Evolutionary conservation across 2,888 invertebrate species (phyloP), one percentile per base, ranked within the genome.

Genomic region (Parelbella ahira): DNA sequence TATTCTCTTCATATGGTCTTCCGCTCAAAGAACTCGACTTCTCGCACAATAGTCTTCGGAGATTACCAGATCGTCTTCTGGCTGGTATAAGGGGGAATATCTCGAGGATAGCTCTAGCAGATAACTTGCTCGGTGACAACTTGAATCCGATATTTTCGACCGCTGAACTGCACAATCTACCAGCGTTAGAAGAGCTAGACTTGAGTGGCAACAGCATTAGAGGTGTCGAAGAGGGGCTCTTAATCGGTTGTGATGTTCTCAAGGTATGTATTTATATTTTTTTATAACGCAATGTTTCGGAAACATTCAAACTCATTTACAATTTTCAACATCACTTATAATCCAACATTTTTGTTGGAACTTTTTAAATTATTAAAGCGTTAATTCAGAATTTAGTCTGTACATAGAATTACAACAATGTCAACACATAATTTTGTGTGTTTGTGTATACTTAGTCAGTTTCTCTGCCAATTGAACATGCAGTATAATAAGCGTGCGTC

Each of bases 61-160:
- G 94, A 47, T 78, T 97, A 29, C 93, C 95, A 1, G 95, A 96
- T 54, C 89, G 93, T 33, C 84, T 93, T 1, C 88, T 96, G 27
- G 89, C 89, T 8, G 92, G 92, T 1, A 81, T 94, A 0, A 82
- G 88, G 59, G 88, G 89, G 1, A 91, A 92, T 4, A 80, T 97
- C 21, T 90, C 91, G 9, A 93, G 92, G 56, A 70, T 97, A 21
- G 89, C 90, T 7, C 74, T 97, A 37, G 90, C 93, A 13, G 91
- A 95, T 61, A 97, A 97, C 68, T 82, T 95, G n/a, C 88, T 97
- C 13, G 97, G 97, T 0, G 96, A 97, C 67, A 95, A 94, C 58
- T 80, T 97, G 13, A 97, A 96, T 77, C 97, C 97, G 0, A 95
- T 97, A 53, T 97, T 97, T 74, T 94, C 95, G 9, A 94, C 94